Evolutionary conservation across 2,113 vertebrate genomes (phyloP).

Genomic region (Etheostoma cragini): DNA sequence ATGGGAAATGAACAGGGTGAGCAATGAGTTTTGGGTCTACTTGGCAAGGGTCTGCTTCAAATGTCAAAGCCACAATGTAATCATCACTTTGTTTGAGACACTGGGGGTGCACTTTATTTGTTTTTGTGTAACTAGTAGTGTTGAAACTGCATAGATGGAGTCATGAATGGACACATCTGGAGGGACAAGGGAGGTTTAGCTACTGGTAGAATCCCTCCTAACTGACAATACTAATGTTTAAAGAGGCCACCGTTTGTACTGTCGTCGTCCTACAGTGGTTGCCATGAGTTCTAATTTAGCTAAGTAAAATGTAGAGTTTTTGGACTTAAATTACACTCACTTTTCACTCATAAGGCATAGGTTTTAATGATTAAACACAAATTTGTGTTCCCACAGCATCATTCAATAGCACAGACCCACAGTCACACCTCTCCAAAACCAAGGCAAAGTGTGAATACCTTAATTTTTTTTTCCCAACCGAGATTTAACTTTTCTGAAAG

Average conservation of each 20-base stretch:
- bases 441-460: too few relatives aligned
- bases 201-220: neutral
- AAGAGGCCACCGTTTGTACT: neutral
- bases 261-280: neutral
- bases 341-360: neutral
- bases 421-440: too few relatives aligned
- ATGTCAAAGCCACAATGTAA: slow-evolving; percentile 73
- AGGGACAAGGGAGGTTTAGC: neutral
- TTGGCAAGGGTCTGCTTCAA: slow-evolving; percentile 61
- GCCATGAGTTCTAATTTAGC: neutral
- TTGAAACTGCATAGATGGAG: slow-evolving; percentile 53
- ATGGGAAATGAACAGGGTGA: slow-evolving; percentile 74
- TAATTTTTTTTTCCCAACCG: too few relatives aligned
- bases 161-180: slow-evolving; percentile 51
- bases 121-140: slow-evolving; percentile 51
- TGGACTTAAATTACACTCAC: too few relatives aligned
- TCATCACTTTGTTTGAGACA: slow-evolving; percentile 64
- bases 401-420: too few relatives aligned
- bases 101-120: slow-evolving; percentile 64
- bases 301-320: neutral
- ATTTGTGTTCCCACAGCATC: neutral
- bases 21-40: slow-evolving; percentile 71
- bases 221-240: slow-evolving; percentile 3
- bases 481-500: too few relatives aligned
- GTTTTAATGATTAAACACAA: neutral